Evolutionary conservation across 2,113 vertebrate genomes (phyloP).

Genomic region (Carassius carassius): DNA sequence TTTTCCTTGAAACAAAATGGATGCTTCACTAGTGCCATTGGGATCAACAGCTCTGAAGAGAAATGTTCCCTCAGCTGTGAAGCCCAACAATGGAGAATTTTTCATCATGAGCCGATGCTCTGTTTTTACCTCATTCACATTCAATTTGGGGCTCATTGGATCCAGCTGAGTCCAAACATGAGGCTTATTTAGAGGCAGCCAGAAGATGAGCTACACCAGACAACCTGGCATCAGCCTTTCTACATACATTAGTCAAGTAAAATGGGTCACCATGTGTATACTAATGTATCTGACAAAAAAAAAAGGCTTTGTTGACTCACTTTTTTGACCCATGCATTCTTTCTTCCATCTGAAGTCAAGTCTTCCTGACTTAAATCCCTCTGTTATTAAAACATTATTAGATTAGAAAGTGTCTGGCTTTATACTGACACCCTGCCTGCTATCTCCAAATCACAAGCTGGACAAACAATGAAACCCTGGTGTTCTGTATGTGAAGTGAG

Average conservation of each 20-base stretch:
- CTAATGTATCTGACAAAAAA: constrained; percentile 7
- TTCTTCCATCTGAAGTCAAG: constrained; percentile 47
- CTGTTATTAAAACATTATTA: constrained; percentile 61
- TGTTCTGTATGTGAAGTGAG: not conserved
- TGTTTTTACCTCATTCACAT: constrained; percentile 40
- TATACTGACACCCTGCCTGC: constrained; percentile 42
- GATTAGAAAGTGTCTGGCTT: constrained; percentile 57
- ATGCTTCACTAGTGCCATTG: constrained; percentile 45
- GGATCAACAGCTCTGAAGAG: constrained; percentile 43
- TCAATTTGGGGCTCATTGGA: constrained; percentile 51
- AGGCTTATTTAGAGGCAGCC: constrained; percentile 41
- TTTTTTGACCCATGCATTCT: constrained; percentile 32
- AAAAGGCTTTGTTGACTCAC: not conserved
- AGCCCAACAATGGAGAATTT: constrained; percentile 29
- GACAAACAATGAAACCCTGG: constrained; percentile 31
- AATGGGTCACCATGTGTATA: constrained; percentile 25
- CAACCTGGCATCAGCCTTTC: constrained; percentile 48
- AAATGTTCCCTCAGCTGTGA: constrained; percentile 41
- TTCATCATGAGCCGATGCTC: constrained; percentile 39
- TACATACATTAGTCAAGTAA: constrained; percentile 23
- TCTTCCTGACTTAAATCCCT: constrained; percentile 54
- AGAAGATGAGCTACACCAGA: constrained; percentile 46
- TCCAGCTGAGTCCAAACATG: constrained; percentile 54
- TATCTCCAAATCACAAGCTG: constrained; percentile 41
- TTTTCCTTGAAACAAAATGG: constrained; percentile 49